Percentiles rank a stretch among this genome's conserved stretches.
Evolutionary conservation across 1,140 invertebrate species (phyloP).

Genomic region (Tribolium castaneum): DNA sequence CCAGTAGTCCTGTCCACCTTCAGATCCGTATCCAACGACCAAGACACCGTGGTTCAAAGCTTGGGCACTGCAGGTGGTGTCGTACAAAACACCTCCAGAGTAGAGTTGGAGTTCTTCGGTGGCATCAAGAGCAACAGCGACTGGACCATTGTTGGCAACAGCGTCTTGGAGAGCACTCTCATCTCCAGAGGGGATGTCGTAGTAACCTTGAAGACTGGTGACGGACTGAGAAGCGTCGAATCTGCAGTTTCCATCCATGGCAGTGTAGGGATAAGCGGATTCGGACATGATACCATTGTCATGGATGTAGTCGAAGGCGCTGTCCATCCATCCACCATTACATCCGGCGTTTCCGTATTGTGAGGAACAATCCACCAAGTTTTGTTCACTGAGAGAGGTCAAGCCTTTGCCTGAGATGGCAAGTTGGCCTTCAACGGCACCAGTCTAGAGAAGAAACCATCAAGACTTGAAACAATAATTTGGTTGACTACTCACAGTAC

Average conservation of each 20-base stretch:
- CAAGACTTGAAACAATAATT: conserved; percentile 53
- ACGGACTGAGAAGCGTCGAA: neutral
- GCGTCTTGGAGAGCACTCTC: conserved; percentile 76
- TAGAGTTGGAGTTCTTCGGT: conserved; percentile 63
- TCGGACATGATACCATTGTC: conserved; percentile 1
- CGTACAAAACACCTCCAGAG: conserved; percentile 48
- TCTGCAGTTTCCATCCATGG: neutral
- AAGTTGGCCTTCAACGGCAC: neutral
- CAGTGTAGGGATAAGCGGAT: conserved; percentile 1
- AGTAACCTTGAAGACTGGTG: conserved; percentile 67
- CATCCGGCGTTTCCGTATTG: conserved; percentile 65
- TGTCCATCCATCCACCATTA: conserved; percentile 30
- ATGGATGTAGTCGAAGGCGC: conserved; percentile 17
- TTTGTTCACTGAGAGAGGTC: neutral
- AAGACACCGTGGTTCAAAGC: conserved; percentile 82
- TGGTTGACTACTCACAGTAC: conserved; percentile 69
- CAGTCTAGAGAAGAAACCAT: neutral
- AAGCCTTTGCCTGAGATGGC: neutral
- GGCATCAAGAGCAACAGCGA: conserved; percentile 82
- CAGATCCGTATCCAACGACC: conserved; percentile 81
- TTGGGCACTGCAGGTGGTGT: conserved; percentile 55
- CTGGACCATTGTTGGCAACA: conserved; percentile 79
- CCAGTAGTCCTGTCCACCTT: neutral
- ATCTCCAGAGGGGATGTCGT: conserved; percentile 72
- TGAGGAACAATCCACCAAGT: conserved; percentile 67